Percentiles rank a stretch among this genome's conserved stretches.
These are phyloP conservation scores for Agriotes lineatus DNA, from an alignment of 2,888 invertebrate species.

Conservation along the genomic window DNA sequence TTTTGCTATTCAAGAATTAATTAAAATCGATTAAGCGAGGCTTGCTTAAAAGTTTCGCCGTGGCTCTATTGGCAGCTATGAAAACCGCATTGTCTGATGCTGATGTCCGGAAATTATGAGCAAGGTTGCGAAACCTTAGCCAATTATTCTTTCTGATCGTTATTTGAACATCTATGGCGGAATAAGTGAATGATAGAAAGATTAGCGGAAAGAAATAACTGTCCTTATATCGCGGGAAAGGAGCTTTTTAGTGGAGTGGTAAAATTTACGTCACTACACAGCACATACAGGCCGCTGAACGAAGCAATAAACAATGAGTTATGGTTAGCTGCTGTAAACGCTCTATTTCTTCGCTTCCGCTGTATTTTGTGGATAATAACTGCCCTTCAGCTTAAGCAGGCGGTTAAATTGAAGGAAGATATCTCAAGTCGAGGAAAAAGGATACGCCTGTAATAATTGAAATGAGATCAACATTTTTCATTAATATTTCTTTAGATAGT, in stretches of 20 bases:
- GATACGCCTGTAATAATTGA: no score
- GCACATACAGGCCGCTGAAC: constrained; percentile 9
- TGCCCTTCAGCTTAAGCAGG: constrained; percentile 13
- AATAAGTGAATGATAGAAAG: not conserved
- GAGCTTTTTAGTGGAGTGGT: constrained; percentile 16
- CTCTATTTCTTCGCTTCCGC: constrained; percentile 15
- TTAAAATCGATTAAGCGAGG: no score
- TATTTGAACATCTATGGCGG: not conserved
- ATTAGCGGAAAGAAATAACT: constrained; percentile 18
- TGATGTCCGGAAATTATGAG: no score
- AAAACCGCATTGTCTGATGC: no score
- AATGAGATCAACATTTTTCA: no score
- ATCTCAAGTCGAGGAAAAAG: no score
- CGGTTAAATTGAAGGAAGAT: constrained; percentile 10
- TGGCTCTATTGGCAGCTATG: no score
- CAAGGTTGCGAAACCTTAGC: no score
- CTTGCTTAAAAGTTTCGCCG: no score
- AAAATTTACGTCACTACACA: constrained; percentile 26
- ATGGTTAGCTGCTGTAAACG: constrained; percentile 36
- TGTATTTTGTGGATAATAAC: constrained; percentile 12
- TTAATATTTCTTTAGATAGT: no score
- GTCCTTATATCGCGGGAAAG: constrained; percentile 10
- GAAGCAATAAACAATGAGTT: constrained; percentile 38
- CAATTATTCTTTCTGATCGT: constrained; percentile 4
- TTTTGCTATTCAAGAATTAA: no score